These are phyloP conservation scores for Poecilia velifera DNA, from an alignment of 2,797 vertebrate genomes.

Conservation along the genomic window DNA sequence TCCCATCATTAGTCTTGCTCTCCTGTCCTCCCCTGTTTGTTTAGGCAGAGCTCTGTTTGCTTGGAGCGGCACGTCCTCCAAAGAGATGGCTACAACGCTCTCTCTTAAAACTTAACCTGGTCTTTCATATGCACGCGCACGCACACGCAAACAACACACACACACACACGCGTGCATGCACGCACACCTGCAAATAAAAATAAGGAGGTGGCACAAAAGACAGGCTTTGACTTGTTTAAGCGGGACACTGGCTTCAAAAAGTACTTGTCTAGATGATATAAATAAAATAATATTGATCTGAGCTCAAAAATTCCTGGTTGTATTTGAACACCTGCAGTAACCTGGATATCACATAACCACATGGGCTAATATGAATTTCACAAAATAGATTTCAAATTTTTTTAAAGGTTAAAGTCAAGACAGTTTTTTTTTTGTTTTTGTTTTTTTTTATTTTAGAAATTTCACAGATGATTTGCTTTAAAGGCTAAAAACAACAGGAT, in stretches of 20 bases:
- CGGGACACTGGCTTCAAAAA: conserved; percentile 44
- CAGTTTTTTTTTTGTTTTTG: not conserved
- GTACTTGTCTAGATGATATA: conserved; percentile 34
- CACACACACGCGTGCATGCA: too few species aligned
- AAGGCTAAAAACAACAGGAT: conserved; percentile 7
- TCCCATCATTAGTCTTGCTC: conserved; percentile 91
- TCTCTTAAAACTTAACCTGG: conserved; percentile 65
- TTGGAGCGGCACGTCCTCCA: conserved; percentile 72
- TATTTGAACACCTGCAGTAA: not conserved
- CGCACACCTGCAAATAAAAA: conserved; percentile 45
- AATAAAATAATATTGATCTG: not conserved
- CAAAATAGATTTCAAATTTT: not conserved
- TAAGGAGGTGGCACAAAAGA: conserved; percentile 34
- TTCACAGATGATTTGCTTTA: not conserved
- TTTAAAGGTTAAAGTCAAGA: not conserved
- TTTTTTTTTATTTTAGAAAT: not conserved
- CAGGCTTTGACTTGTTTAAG: conserved; percentile 64
- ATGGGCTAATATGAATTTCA: not conserved
- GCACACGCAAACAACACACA: conserved; percentile 11
- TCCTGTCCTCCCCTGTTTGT: conserved; percentile 92
- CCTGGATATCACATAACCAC: not conserved
- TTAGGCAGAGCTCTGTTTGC: conserved; percentile 86
- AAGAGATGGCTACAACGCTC: conserved; percentile 60
- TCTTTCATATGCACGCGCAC: not conserved
- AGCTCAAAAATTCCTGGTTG: not conserved